Percentiles rank a stretch among this genome's conserved stretches.
Evolutionary conservation across 2,113 vertebrate species (phyloP).

Genomic region (Syrmaticus mikado): DNA sequence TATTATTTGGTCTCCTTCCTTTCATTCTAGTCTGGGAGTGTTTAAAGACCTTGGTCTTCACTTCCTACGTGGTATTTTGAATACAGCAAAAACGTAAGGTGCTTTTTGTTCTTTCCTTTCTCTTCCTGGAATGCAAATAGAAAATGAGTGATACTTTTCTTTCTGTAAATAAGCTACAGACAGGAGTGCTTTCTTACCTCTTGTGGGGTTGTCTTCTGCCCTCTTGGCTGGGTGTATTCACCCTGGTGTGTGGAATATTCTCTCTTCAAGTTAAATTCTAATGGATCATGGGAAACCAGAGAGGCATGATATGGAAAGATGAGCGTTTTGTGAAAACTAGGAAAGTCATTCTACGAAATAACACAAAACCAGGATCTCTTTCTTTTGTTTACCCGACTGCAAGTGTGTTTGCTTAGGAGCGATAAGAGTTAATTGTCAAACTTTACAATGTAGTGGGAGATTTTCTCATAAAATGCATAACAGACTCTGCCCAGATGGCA

Average conservation of each 20-base stretch:
- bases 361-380: constrained; percentile 1
- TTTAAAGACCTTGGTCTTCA: not conserved
- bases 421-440: constrained; percentile 72
- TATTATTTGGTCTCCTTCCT: not conserved
- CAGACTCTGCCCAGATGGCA: constrained; percentile 76
- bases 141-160: not conserved
- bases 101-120: not conserved
- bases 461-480: constrained; percentile 75
- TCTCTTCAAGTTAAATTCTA: not conserved
- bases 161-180: not conserved
- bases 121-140: not conserved
- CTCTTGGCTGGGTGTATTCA: not conserved
- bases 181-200: not conserved
- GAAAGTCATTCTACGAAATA: not conserved
- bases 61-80: accelerated
- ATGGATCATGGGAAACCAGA: not conserved
- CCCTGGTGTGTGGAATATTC: not conserved
- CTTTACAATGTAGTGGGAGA: constrained; percentile 60
- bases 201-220: not conserved
- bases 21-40: not conserved
- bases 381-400: constrained; percentile 68
- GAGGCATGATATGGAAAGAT: not conserved
- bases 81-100: not conserved
- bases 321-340: not conserved
- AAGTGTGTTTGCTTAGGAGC: constrained; percentile 70